Percentiles rank a stretch among this genome's conserved stretches.
These are phyloP conservation scores for Oncorhynchus masou DNA, from an alignment of 2,113 vertebrate species.

Conservation along the genomic window DNA sequence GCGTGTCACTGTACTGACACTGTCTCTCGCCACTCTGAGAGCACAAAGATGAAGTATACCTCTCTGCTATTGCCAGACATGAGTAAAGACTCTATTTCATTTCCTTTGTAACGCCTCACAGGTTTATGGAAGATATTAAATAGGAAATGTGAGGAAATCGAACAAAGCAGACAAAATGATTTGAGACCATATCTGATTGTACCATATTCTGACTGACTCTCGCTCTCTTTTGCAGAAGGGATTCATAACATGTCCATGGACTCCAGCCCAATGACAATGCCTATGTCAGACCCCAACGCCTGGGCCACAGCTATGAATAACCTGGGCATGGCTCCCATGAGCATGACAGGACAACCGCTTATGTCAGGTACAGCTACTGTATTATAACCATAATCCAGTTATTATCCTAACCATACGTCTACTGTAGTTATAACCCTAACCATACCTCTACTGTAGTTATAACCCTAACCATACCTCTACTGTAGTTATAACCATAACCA, in stretches of 20 bases:
- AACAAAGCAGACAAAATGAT: not conserved
- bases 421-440: no score
- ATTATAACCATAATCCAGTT: no score
- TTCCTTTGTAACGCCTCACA: no score
- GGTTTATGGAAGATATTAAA: not conserved
- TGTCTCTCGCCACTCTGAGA: no score
- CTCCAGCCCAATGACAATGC: constrained; percentile 84
- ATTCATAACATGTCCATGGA: constrained; percentile 84
- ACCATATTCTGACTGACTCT: constrained; percentile 5
- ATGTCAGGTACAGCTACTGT: constrained; percentile 78
- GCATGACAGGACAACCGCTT: constrained; percentile 86
- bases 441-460: no score
- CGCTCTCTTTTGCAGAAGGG: constrained; percentile 72
- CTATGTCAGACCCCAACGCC: constrained; percentile 88
- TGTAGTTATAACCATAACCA: no score
- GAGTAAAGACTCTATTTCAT: no score
- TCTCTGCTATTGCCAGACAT: no score
- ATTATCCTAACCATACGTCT: no score
- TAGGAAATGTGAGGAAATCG: not conserved
- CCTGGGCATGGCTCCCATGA: constrained; percentile 90
- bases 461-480: no score
- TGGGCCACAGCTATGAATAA: constrained; percentile 99
- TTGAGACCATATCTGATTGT: constrained; percentile 2
- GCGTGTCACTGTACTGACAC: no score
- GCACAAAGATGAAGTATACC: no score